A percentile compares a stretch with the other conserved stretches of the same genome.
phyloP scores from a whole-genome alignment of 2,113 vertebrate species.

The Crotalus helleri region DNA sequence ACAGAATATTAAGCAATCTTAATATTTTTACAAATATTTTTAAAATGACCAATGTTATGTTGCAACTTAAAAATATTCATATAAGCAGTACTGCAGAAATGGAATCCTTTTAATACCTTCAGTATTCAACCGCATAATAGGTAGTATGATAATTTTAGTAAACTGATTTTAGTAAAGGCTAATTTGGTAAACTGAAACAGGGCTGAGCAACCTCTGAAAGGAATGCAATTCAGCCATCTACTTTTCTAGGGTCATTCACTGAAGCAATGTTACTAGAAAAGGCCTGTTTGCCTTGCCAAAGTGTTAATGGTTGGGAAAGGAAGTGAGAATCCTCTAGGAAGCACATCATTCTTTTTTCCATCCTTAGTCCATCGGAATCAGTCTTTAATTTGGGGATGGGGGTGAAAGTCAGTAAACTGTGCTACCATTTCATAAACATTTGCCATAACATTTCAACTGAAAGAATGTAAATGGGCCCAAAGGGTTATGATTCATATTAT shows the following conservation, averaged over 20 bases:
- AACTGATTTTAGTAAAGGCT: neutral
- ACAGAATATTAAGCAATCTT: neutral
- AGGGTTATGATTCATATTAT: neutral
- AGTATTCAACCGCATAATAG: neutral
- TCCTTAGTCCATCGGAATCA: neutral
- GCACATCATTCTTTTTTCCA: neutral
- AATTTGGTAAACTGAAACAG: neutral
- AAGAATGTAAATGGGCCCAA: neutral
- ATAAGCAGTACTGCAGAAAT: neutral
- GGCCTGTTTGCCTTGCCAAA: neutral
- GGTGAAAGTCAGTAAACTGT: neutral
- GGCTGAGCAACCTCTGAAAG: neutral
- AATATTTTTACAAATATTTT: neutral
- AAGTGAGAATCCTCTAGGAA: neutral
- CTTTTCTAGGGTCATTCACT: neutral
- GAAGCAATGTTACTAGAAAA: neutral
- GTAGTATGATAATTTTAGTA: neutral
- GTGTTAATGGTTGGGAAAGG: neutral
- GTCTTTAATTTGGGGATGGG: neutral
- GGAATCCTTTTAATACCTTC: neutral
- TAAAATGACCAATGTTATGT: neutral
- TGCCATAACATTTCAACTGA: neutral
- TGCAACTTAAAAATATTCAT: neutral
- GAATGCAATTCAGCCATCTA: neutral
- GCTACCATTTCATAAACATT: neutral